Conservation (phyloP, 2,113 vertebrate genomes). For the Rhea americana region DNA sequence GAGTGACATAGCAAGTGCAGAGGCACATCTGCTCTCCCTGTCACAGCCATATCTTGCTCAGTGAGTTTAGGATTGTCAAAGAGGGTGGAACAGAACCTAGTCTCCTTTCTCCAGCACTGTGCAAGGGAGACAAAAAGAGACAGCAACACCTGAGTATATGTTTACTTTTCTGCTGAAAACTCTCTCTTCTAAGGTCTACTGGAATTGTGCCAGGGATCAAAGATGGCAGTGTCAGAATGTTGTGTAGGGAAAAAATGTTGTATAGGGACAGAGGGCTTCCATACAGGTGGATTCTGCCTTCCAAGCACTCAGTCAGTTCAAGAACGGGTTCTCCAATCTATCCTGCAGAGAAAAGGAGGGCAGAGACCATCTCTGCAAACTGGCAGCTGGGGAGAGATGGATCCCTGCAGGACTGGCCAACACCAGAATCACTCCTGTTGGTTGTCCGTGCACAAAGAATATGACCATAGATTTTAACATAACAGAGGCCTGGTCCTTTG, state of each 20-base stretch:
- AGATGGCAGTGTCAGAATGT: not conserved
- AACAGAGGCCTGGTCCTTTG: not conserved
- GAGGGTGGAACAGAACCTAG: not conserved
- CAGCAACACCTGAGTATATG: rapidly evolving
- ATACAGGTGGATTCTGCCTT: not conserved
- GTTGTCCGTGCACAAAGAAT: not conserved
- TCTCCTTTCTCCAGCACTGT: not conserved
- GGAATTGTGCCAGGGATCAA: not conserved
- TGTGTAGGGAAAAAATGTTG: not conserved
- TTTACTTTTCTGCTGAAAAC: not conserved
- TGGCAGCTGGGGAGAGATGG: not conserved
- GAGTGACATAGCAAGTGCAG: not conserved
- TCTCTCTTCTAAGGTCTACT: not conserved
- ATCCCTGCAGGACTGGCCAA: not conserved
- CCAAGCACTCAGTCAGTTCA: not conserved
- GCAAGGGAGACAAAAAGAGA: not conserved
- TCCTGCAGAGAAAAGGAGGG: not conserved
- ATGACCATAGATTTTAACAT: not conserved
- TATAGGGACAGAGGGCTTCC: not conserved
- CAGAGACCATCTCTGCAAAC: not conserved
- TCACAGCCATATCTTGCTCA: rapidly evolving
- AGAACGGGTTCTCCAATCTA: not conserved
- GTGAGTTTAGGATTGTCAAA: not conserved
- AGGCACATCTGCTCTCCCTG: not conserved
- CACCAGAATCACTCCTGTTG: not conserved